Base-by-base conservation (phyloP, 1,140 invertebrate species). In the Dreissena rostriformis region DNA sequence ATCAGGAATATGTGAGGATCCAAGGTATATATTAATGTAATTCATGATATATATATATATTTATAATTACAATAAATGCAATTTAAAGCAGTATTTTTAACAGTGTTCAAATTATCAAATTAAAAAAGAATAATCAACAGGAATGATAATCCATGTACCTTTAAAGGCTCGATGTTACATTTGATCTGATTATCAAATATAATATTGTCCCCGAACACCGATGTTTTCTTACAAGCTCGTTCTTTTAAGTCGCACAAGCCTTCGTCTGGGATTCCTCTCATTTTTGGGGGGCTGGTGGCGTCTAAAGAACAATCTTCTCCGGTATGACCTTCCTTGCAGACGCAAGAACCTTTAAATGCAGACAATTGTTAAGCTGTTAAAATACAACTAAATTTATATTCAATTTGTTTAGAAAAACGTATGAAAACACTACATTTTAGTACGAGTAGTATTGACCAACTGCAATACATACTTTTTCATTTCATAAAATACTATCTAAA, bases 221-320 rank as follows among this genome's bases (percentile, higher is more conserved):
- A 76, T 28, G 73, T 76, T 63, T 17, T 61, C 28, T 19, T 12
- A 76, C 73, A 76, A 15, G 29, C 19, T 26, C 73, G 26, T 52
- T 65, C 15, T 52, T 26, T 52, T 28, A 76, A 29, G 29, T 76
- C 73, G 49, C 73, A 76, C 0, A 26, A 19, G 8, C 73, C 73
- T 7, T 63, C 19, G 19, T 76, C 73, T 22, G 73, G 73, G 17
- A 76, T 26, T n/a, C 73, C 73, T 28, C 0, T 57, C 73, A 76
- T 76, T 14, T 29, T n/a, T 17, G 73, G 73, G 11, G 73, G 73
- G 61, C 39, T 26, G 0, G 53, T 24, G 1, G 17, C 15, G 22
- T 61, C 28, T 22, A 63, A 17, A 15, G 73, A 76, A 61, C 73
- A 76, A 49, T 76, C 73, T 28, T n/a, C 57, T 8, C 29, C 57